A percentile compares a stretch with the other conserved stretches of the same genome.
These are phyloP conservation scores for Morpho helenor DNA, from an alignment of 2,888 invertebrate genomes.

Conservation along the genomic window DNA sequence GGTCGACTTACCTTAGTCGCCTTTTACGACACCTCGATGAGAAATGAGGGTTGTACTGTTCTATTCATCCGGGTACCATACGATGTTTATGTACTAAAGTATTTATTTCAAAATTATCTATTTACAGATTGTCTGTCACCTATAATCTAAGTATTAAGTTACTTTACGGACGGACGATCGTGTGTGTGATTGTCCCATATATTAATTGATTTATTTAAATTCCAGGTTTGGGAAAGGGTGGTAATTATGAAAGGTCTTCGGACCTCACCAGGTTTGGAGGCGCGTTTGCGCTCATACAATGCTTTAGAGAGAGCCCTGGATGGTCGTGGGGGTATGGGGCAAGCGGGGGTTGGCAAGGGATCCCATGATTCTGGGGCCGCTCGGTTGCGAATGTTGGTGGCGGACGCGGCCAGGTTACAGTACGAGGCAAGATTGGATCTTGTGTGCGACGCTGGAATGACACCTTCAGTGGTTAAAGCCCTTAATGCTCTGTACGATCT, in stretches of 20 bases:
- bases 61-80: no score
- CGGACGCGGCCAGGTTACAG: conserved; percentile 83
- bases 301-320: conserved; percentile 81
- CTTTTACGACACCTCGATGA: no score
- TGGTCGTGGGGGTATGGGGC: conserved; percentile 78
- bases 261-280: conserved; percentile 73
- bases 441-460: conserved; percentile 61
- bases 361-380: conserved; percentile 73
- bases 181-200: no score
- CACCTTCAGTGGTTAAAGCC: conserved; percentile 49
- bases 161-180: no score
- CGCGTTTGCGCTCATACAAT: conserved; percentile 82
- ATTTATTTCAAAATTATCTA: no score
- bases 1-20: no score
- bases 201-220: not conserved
- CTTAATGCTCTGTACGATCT: conserved; percentile 56
- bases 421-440: conserved; percentile 70
- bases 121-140: no score
- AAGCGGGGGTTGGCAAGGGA: conserved; percentile 79
- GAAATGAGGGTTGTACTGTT: no score
- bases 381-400: conserved; percentile 75
- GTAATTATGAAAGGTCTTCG: conserved; percentile 54
- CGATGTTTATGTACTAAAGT: no score
- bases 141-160: no score
- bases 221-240: conserved; percentile 83